Percentiles rank a stretch among this genome's conserved stretches.
Evolutionary conservation across 2,797 vertebrate genomes (phyloP).

Genomic region (Sus cebifrons): DNA sequence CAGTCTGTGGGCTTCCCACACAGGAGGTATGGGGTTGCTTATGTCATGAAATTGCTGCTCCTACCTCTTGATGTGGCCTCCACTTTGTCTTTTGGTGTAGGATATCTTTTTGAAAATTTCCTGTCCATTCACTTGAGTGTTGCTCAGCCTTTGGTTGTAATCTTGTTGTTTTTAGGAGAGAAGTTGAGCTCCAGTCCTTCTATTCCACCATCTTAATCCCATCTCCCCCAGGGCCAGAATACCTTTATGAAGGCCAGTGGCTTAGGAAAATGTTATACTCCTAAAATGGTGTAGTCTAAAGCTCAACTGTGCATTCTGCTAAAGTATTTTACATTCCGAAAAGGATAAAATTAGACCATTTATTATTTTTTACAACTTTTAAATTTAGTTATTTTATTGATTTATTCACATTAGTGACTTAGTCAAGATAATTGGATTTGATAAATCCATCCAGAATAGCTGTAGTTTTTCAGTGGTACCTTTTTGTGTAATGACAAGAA

Average conservation of each 20-base stretch:
- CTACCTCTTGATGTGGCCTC: too few species aligned
- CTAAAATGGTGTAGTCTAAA: neutral
- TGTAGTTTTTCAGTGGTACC: neutral
- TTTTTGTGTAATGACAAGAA: neutral
- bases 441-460: neutral
- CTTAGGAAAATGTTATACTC: neutral
- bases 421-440: neutral
- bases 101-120: too few species aligned
- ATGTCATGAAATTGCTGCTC: too few species aligned
- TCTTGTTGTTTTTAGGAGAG: too few species aligned
- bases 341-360: neutral
- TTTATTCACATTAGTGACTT: neutral
- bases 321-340: constrained; percentile 15
- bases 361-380: constrained; percentile 14
- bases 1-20: too few species aligned
- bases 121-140: too few species aligned
- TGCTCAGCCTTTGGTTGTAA: too few species aligned
- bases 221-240: neutral
- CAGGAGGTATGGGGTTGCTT: too few species aligned
- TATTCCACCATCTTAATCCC: too few species aligned
- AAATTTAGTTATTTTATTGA: constrained; percentile 9
- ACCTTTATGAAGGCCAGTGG: neutral
- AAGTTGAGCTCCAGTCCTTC: too few species aligned
- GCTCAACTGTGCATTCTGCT: neutral
- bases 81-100: too few species aligned